These are phyloP conservation scores for Corvus cornix DNA, from an alignment of 2,113 vertebrate species.

Conservation along the genomic window DNA sequence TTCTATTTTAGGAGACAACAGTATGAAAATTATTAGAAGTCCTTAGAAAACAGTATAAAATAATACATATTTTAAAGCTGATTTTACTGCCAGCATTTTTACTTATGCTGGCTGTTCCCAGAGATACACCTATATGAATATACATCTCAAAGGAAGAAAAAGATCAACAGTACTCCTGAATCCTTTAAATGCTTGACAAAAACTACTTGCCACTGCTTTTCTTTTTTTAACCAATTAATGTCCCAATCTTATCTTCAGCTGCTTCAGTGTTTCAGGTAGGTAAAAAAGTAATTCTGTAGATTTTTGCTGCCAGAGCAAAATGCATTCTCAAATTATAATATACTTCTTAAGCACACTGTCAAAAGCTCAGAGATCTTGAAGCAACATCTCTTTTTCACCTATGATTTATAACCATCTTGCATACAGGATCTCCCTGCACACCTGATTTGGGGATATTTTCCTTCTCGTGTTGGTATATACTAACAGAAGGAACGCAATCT, in stretches of 20 bases:
- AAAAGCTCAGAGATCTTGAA: background rate
- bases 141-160: background rate
- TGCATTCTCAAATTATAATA: background rate
- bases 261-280: background rate
- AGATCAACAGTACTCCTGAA: background rate
- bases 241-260: background rate
- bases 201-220: background rate
- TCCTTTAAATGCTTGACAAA: background rate
- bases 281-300: background rate
- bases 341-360: background rate
- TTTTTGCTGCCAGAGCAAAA: background rate
- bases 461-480: background rate
- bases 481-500: background rate
- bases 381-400: background rate
- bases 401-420: background rate
- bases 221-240: background rate
- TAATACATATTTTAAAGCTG: background rate
- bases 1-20: background rate
- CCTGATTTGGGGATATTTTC: background rate
- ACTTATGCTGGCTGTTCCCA: background rate
- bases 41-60: background rate
- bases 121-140: background rate
- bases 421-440: background rate
- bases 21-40: background rate
- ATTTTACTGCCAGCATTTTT: background rate